phyloP scores from a whole-genome alignment of 2,113 vertebrate species.

The Chloropsis cyanopogon region DNA sequence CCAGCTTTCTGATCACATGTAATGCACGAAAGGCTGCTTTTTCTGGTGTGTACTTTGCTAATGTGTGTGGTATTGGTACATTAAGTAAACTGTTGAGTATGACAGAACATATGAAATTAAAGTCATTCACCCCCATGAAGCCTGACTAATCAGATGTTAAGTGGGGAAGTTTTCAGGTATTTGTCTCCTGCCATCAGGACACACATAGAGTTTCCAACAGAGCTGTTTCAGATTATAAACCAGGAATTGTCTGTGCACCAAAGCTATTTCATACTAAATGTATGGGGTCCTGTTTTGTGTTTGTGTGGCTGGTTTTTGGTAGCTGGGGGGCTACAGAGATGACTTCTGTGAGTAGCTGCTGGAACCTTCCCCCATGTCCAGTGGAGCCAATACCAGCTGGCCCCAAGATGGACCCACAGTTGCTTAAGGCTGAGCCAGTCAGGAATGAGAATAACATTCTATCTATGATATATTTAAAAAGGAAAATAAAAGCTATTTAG shows the following conservation, averaged over 20 bases:
- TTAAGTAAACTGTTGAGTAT: not conserved
- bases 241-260: not conserved
- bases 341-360: not conserved
- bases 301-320: not conserved
- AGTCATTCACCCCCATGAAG: not conserved
- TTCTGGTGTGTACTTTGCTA: constrained; percentile 24
- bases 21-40: constrained; percentile 6
- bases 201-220: not conserved
- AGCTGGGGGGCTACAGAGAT: not conserved
- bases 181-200: not conserved
- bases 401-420: not conserved
- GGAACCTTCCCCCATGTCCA: not conserved
- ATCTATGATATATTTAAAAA: not conserved
- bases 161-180: not conserved
- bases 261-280: not conserved
- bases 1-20: not conserved
- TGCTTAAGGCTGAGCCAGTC: not conserved
- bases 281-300: not conserved
- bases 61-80: not conserved
- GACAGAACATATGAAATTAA: not conserved
- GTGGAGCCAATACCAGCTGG: not conserved
- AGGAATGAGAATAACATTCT: not conserved
- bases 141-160: not conserved
- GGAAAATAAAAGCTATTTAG: not conserved
- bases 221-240: not conserved